These are phyloP conservation scores for Rhynchotus rufescens DNA, from an alignment of 2,797 vertebrate species.

Conservation along the genomic window DNA sequence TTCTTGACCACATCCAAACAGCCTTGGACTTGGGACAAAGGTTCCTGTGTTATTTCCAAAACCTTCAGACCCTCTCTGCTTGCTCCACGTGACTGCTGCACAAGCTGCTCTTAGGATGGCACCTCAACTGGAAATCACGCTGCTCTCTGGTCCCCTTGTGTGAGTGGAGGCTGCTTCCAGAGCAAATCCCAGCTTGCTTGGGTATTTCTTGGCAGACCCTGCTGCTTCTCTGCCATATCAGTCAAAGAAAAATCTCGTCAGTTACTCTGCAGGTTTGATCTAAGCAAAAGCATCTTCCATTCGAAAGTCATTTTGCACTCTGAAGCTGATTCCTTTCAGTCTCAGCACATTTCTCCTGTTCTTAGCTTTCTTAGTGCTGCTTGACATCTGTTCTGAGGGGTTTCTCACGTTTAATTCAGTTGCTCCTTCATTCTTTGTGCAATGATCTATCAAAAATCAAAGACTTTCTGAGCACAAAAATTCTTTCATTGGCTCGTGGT, in stretches of 20 bases:
- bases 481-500: background rate
- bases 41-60: too few species aligned
- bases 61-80: too few species aligned
- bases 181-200: too few species aligned
- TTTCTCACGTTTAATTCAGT: background rate
- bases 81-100: too few species aligned
- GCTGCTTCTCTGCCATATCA: background rate
- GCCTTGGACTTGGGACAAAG: too few species aligned
- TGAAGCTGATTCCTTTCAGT: background rate
- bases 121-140: too few species aligned
- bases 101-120: too few species aligned
- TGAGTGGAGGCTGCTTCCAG: too few species aligned
- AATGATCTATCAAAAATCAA: background rate
- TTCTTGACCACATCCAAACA: too few species aligned
- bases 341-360: background rate
- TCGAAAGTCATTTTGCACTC: rapidly evolving
- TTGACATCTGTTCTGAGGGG: background rate
- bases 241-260: background rate
- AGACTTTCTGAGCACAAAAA: background rate
- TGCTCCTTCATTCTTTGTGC: background rate
- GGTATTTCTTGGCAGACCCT: too few species aligned
- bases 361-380: background rate
- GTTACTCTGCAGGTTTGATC: background rate
- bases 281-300: background rate
- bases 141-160: too few species aligned